Percentiles rank a stretch among this genome's conserved stretches.
These are phyloP conservation scores for Microplitis demolitor DNA, from an alignment of 1,140 invertebrate species.

Conservation along the genomic window DNA sequence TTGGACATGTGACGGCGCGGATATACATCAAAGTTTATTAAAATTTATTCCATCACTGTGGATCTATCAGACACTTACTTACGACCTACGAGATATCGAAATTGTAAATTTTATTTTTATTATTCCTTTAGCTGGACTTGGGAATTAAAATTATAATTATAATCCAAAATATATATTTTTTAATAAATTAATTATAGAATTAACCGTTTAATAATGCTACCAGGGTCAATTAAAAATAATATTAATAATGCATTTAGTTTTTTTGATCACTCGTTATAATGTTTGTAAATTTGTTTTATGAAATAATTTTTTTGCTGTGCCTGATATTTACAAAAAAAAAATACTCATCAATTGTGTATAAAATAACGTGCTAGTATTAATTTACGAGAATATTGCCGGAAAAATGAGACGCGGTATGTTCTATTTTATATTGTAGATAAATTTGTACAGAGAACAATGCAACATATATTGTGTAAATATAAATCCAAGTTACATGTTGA, in stretches of 20 bases:
- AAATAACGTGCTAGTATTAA: slow-evolving; percentile 7
- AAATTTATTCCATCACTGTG: not conserved
- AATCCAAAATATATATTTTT: too few relatives aligned
- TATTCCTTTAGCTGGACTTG: slow-evolving; percentile 20
- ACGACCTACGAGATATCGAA: not conserved
- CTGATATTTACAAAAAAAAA: not conserved
- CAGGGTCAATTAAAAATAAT: not conserved
- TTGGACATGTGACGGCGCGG: slow-evolving; percentile 52
- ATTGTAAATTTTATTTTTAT: too few relatives aligned
- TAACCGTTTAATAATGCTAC: not conserved
- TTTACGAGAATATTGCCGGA: slow-evolving; percentile 43
- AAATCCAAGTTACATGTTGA: slow-evolving; percentile 36
- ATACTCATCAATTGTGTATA: not conserved
- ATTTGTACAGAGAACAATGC: slow-evolving; percentile 47
- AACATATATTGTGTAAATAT: slow-evolving; percentile 43
- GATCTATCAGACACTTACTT: not conserved
- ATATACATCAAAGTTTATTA: not conserved
- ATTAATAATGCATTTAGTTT: not conserved
- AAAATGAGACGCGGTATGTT: slow-evolving; percentile 51
- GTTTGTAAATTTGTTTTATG: not conserved
- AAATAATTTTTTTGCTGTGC: not conserved
- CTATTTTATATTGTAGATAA: slow-evolving; percentile 45
- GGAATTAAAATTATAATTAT: not conserved
- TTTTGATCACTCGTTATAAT: not conserved
- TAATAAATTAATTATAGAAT: too few relatives aligned